Conservation (phyloP, 2,888 invertebrate species). For the Drosophila putrida region DNA sequence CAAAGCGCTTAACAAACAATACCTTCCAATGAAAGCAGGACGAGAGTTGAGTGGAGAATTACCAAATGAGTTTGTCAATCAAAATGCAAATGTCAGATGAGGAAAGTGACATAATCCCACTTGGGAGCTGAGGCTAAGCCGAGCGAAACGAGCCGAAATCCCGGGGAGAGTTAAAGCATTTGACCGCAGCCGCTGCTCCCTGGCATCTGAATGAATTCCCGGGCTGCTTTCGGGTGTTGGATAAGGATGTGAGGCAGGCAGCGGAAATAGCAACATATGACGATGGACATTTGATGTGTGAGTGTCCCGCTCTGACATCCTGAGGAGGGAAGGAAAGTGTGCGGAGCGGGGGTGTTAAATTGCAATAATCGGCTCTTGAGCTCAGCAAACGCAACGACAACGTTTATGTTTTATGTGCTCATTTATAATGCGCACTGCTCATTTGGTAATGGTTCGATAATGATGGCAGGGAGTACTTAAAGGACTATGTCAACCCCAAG, state of each 20-base stretch:
- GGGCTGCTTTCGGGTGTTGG: slow-evolving; percentile 21
- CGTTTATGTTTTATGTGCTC: slow-evolving; percentile 82
- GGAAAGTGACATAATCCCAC: slow-evolving; percentile 84
- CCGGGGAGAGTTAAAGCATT: slow-evolving; percentile 82
- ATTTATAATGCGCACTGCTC: slow-evolving; percentile 81
- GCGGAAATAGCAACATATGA: slow-evolving; percentile 74
- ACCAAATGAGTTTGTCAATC: slow-evolving; percentile 82
- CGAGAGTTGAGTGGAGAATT: slow-evolving; percentile 12
- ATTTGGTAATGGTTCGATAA: slow-evolving; percentile 83
- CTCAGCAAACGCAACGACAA: slow-evolving; percentile 70
- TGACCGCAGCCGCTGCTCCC: slow-evolving; percentile 71
- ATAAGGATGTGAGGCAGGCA: slow-evolving; percentile 7
- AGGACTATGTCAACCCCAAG: slow-evolving; percentile 36
- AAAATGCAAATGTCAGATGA: slow-evolving; percentile 83
- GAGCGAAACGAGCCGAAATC: slow-evolving; percentile 75
- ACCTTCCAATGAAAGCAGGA: not conserved
- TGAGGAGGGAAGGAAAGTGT: slow-evolving; percentile 11
- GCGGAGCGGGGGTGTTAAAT: slow-evolving; percentile 72
- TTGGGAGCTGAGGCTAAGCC: slow-evolving; percentile 79
- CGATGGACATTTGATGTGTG: slow-evolving; percentile 45
- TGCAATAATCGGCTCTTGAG: slow-evolving; percentile 82
- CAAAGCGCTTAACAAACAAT: slow-evolving; percentile 69
- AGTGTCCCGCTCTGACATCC: slow-evolving; percentile 27
- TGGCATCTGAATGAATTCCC: slow-evolving; percentile 70
- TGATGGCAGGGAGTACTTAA: slow-evolving; percentile 69